phyloP scores from a whole-genome alignment of 1,140 invertebrate species.

The Sycophaga agraensis region DNA sequence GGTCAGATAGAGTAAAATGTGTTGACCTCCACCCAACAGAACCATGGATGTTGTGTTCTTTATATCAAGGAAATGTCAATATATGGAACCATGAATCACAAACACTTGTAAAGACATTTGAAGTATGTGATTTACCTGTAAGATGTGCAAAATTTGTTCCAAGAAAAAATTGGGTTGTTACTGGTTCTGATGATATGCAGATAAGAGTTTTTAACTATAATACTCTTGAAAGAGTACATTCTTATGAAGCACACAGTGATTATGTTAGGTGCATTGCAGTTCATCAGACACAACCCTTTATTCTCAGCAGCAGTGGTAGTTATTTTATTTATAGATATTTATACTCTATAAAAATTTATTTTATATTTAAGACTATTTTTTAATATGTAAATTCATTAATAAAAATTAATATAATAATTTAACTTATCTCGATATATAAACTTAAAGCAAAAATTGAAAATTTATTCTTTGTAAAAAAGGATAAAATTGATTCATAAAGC shows the following conservation, averaged over 20 bases:
- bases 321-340: slow-evolving; percentile 35
- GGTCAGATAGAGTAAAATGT: slow-evolving; percentile 97
- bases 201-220: slow-evolving; percentile 99
- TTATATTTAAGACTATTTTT: too few relatives aligned
- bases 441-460: too few relatives aligned
- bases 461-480: too few relatives aligned
- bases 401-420: neutral
- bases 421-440: too few relatives aligned
- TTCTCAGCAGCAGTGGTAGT: slow-evolving; percentile 94
- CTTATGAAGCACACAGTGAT: slow-evolving; percentile 98
- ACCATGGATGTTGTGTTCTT: slow-evolving; percentile 96
- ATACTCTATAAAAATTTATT: too few relatives aligned
- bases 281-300: slow-evolving; percentile 96
- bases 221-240: slow-evolving; percentile 92
- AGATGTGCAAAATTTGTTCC: slow-evolving; percentile 94
- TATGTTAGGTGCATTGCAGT: slow-evolving; percentile 96
- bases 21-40: slow-evolving; percentile 96
- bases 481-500: too few relatives aligned
- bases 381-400: too few relatives aligned
- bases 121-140: slow-evolving; percentile 95
- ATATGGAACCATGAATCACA: slow-evolving; percentile 99
- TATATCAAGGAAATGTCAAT: slow-evolving; percentile 99
- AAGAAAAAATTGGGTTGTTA: slow-evolving; percentile 98
- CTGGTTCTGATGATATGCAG: slow-evolving; percentile 95
- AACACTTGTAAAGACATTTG: slow-evolving; percentile 90